Evolutionary conservation across 1,140 invertebrate species (phyloP), one percentile per base, ranked within the genome.

Genomic region (Zaprionus tsacasi): DNA sequence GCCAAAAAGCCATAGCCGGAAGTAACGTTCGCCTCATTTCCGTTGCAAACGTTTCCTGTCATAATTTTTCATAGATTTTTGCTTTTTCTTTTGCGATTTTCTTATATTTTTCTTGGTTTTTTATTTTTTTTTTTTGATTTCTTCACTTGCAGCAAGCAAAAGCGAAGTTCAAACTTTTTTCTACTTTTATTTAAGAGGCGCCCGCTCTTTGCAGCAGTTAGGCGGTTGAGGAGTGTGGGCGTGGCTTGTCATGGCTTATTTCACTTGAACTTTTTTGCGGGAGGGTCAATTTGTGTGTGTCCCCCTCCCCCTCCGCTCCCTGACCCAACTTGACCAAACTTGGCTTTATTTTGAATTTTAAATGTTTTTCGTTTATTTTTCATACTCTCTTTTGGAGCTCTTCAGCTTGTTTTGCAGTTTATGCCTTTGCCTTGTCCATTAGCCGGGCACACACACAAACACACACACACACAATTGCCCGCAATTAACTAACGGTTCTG

Each of bases 261-360:
- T 87, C 83, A 87, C 83, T 87, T 88, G 80, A 87, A 87, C 83
- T 88, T 72, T 76, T 55, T 25, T 54, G 21, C 27, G 27, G 27
- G 1, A 21, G 21, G 27, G 27, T 48, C 67, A 76, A 68, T 76
- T 87, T 87, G 70, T 21, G 21, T 21, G 83, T 30, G 79, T 76
- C 13, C 38, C 12, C 21, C 21, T 2, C 21, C 21, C 21, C 21
- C 21, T n/a, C n/a, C n/a, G n/a, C 21, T 21, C 1, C 21, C 21
- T 21, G 21, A 21, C 2, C 21, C 38, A 25, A 43, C 59, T 43
- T 61, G 68, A 72, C 67, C 67, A 68, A 83, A 83, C 60, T 83
- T 86, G 79, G 79, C 72, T 87, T 87, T 87, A 79, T 85, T 87
- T 89, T 88, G 80, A 89, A 81, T 89, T 86, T 82, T 87, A 83